phyloP scores from a whole-genome alignment of 2,797 vertebrate species.

The Oreortyx pictus region DNA sequence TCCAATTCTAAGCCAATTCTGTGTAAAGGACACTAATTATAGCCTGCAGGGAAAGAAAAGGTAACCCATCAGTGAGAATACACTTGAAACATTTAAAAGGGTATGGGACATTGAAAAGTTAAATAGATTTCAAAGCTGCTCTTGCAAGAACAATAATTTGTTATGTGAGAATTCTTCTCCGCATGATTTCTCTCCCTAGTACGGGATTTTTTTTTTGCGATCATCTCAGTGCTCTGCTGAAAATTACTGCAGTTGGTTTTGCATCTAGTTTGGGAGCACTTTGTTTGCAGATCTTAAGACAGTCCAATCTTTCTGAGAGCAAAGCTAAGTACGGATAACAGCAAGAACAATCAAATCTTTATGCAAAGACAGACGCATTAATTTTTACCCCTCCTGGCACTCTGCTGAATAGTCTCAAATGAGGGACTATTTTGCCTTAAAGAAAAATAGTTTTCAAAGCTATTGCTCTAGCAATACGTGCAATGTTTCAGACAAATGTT shows the following conservation, averaged over 20 bases:
- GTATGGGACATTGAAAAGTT: conserved; percentile 75
- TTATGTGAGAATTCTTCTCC: conserved; percentile 46
- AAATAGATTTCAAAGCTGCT: conserved; percentile 75
- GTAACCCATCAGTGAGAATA: conserved; percentile 77
- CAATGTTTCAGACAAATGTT: not conserved
- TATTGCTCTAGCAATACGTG: not conserved
- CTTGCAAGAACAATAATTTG: conserved; percentile 62
- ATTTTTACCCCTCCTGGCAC: not conserved
- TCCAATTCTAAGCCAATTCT: conserved; percentile 85
- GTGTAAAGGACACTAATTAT: conserved; percentile 84
- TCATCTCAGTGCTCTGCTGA: not conserved
- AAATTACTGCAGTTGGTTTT: not conserved
- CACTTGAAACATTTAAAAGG: conserved; percentile 69
- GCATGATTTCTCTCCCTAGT: not conserved
- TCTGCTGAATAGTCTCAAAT: not conserved
- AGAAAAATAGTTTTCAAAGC: not conserved
- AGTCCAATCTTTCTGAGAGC: not conserved
- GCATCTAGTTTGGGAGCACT: not conserved
- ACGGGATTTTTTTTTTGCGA: not conserved
- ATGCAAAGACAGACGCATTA: not conserved
- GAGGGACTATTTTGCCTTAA: not conserved
- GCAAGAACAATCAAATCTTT: not conserved
- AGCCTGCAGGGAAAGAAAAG: conserved; percentile 79
- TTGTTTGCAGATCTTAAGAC: not conserved
- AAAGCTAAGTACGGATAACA: not conserved